phyloP scores from a whole-genome alignment of 2,888 invertebrate genomes.

The Leptopilina syphax region DNA sequence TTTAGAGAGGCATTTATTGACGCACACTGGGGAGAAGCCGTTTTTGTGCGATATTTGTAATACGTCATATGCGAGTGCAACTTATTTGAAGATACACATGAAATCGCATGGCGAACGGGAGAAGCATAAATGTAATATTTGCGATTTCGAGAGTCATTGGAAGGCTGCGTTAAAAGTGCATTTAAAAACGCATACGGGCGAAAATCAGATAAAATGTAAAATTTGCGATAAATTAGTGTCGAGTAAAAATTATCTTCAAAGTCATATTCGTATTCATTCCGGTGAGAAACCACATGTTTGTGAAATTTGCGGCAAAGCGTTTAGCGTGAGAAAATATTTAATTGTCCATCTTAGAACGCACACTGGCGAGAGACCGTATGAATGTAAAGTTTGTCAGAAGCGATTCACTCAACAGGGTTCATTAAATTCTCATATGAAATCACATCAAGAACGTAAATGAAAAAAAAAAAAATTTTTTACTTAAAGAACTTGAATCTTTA shows the following conservation, averaged over 20 bases:
- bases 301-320: conserved; percentile 69
- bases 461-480: conserved; percentile 52
- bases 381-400: conserved; percentile 73
- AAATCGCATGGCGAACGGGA: conserved; percentile 76
- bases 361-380: conserved; percentile 70
- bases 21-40: conserved; percentile 76
- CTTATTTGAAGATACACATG: conserved; percentile 79
- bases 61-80: conserved; percentile 78
- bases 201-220: conserved; percentile 69
- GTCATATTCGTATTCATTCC: conserved; percentile 66
- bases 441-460: conserved; percentile 63
- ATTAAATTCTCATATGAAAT: conserved; percentile 71
- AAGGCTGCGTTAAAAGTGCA: conserved; percentile 77
- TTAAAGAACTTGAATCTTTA: not conserved
- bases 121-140: conserved; percentile 75
- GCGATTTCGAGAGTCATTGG: conserved; percentile 73
- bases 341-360: conserved; percentile 71
- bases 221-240: conserved; percentile 76
- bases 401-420: conserved; percentile 74
- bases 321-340: conserved; percentile 68
- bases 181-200: conserved; percentile 76
- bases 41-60: conserved; percentile 77
- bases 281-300: conserved; percentile 63
- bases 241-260: conserved; percentile 70
- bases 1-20: conserved; percentile 76